Conservation (phyloP, 2,888 invertebrate species). For the Alsophila aescularia region DNA sequence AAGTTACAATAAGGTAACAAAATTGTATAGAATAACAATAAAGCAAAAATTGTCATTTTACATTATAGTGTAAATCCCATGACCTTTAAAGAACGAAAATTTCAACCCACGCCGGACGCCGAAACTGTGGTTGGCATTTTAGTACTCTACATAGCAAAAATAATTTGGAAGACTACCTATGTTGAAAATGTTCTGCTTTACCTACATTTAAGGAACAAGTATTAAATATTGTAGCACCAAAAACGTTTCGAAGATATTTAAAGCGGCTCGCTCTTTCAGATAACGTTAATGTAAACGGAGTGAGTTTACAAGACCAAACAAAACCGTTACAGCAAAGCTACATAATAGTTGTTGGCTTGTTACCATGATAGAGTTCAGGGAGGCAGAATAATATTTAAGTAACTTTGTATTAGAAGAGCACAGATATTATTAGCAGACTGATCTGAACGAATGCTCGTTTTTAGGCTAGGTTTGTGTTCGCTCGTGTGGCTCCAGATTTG, state of each 20-base stretch:
- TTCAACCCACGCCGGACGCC: conserved; percentile 3
- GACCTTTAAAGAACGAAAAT: no score
- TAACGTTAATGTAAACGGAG: background rate
- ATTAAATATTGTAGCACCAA: background rate
- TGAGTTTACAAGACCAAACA: background rate
- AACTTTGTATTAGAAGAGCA: no score
- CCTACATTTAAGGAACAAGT: background rate
- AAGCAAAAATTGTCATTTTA: no score
- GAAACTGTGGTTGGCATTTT: background rate
- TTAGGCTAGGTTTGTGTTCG: background rate
- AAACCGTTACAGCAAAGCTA: background rate
- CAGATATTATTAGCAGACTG: no score
- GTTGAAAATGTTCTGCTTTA: background rate
- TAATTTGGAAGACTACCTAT: background rate
- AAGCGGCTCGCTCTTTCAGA: background rate
- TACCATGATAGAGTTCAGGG: background rate
- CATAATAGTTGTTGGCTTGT: background rate
- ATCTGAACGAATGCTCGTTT: no score
- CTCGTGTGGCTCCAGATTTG: background rate
- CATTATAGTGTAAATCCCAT: no score
- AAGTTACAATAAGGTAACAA: no score
- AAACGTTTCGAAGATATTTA: background rate
- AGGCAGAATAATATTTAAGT: background rate
- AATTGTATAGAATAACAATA: no score
- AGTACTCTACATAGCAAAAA: background rate